These are phyloP conservation scores for Silvanus unidentatus DNA, from an alignment of 2,888 invertebrate genomes.

Conservation along the genomic window DNA sequence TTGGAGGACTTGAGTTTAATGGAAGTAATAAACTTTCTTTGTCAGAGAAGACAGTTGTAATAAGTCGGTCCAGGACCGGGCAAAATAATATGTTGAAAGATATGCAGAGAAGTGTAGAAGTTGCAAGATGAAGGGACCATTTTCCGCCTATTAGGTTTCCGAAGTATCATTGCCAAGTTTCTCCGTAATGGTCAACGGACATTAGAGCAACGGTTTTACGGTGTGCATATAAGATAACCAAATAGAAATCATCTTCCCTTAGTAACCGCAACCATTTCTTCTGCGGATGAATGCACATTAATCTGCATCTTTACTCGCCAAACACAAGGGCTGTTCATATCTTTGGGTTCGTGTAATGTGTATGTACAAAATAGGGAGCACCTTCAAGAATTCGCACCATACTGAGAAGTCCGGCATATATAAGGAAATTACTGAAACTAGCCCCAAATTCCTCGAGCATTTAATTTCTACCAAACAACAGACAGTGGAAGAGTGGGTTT, in stretches of 20 bases:
- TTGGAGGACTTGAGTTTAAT: no score
- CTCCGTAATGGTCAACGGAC: constrained; percentile 26
- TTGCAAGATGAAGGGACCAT: constrained; percentile 22
- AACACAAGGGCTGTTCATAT: constrained; percentile 16
- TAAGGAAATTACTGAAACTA: constrained; percentile 38
- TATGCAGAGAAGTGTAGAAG: constrained; percentile 22
- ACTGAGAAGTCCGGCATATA: constrained; percentile 35
- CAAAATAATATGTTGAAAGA: constrained; percentile 26
- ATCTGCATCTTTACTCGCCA: constrained; percentile 36
- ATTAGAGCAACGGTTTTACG: constrained; percentile 10
- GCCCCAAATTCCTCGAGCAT: constrained; percentile 44
- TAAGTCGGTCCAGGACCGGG: no score
- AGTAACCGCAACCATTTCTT: constrained; percentile 42
- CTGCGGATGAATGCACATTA: constrained; percentile 46
- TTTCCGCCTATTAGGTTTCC: constrained; percentile 33
- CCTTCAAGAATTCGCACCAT: constrained; percentile 23
- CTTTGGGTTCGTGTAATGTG: constrained; percentile 28
- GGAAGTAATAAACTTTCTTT: no score
- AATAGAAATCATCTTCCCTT: constrained; percentile 1
- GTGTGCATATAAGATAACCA: no score
- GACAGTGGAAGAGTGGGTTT: no score
- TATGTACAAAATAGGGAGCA: constrained; percentile 17
- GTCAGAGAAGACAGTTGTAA: no score
- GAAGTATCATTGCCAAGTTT: constrained; percentile 22
- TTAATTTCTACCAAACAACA: constrained; percentile 36